Evolutionary conservation across 2,888 invertebrate species (phyloP).

Genomic region (Thymelicus acteon): DNA sequence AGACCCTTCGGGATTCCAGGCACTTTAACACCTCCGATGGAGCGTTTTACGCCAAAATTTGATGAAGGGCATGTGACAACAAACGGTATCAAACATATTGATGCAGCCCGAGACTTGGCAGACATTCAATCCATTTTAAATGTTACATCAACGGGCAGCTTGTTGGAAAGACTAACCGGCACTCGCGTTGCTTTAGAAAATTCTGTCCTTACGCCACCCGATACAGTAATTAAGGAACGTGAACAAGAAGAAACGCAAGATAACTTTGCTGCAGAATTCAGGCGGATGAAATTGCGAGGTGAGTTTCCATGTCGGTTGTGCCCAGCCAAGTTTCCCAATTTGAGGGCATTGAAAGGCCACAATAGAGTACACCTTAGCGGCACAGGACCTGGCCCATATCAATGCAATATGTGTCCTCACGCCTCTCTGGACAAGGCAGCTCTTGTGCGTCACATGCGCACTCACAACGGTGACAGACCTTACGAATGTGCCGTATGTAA

Average conservation of each 20-base stretch:
- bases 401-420: slow-evolving; percentile 97
- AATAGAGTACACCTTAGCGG: slow-evolving; percentile 93
- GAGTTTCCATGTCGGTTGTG: slow-evolving; percentile 97
- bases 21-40: slow-evolving; percentile 76
- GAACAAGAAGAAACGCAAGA: slow-evolving; percentile 90
- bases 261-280: slow-evolving; percentile 92
- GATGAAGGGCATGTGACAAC: slow-evolving; percentile 68
- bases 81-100: slow-evolving; percentile 77
- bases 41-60: slow-evolving; percentile 71
- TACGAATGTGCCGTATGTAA: slow-evolving; percentile 98
- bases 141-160: slow-evolving; percentile 89
- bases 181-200: slow-evolving; percentile 73
- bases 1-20: slow-evolving; percentile 84
- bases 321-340: slow-evolving; percentile 93
- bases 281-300: slow-evolving; percentile 95
- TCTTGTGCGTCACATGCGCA: slow-evolving; percentile 95
- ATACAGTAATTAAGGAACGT: slow-evolving; percentile 70
- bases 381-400: slow-evolving; percentile 91
- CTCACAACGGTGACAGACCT: slow-evolving; percentile 97
- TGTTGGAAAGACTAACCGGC: slow-evolving; percentile 86
- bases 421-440: slow-evolving; percentile 96
- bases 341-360: slow-evolving; percentile 95
- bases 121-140: slow-evolving; percentile 94
- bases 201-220: slow-evolving; percentile 74
- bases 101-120: slow-evolving; percentile 90